A percentile compares a stretch with the other conserved stretches of the same genome.
Conservation (phyloP, 2,797 vertebrate species). For the Sternarchorhynchus goeldii region DNA sequence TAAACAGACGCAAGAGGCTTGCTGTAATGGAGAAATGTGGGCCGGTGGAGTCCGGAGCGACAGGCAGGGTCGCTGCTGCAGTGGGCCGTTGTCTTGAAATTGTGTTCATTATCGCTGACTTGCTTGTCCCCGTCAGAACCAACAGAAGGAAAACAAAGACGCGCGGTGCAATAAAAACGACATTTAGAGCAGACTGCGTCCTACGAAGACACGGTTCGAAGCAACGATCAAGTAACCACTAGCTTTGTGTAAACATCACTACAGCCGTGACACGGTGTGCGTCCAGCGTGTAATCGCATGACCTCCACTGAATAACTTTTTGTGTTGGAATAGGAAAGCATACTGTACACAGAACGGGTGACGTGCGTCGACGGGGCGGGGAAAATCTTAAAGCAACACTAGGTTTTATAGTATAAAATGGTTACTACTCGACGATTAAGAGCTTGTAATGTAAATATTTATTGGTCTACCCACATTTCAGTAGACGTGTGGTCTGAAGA, state of each 20-base stretch:
- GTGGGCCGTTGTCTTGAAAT: constrained; percentile 39
- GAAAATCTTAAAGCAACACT: too few relatives aligned
- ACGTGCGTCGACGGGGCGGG: too few relatives aligned
- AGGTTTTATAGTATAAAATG: too few relatives aligned
- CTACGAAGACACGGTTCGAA: constrained; percentile 14
- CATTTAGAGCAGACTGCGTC: constrained; percentile 13
- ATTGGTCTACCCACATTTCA: too few relatives aligned
- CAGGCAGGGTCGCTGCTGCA: constrained; percentile 33
- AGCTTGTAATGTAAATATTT: too few relatives aligned
- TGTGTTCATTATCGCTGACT: constrained; percentile 52
- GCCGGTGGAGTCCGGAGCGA: constrained; percentile 33
- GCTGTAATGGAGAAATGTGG: constrained; percentile 42
- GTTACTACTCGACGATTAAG: too few relatives aligned
- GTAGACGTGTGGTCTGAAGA: too few relatives aligned
- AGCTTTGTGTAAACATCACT: neutral
- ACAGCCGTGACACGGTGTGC: neutral
- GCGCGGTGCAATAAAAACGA: constrained; percentile 1
- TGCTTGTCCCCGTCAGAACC: neutral
- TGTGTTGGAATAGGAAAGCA: too few relatives aligned
- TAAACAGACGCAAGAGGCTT: constrained; percentile 58
- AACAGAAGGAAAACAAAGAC: neutral
- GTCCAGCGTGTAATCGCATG: neutral
- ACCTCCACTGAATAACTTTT: neutral
- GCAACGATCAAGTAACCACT: constrained; percentile 13
- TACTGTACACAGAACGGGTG: too few relatives aligned